Conservation (phyloP, 1,140 invertebrate species). For the Bombus impatiens region DNA sequence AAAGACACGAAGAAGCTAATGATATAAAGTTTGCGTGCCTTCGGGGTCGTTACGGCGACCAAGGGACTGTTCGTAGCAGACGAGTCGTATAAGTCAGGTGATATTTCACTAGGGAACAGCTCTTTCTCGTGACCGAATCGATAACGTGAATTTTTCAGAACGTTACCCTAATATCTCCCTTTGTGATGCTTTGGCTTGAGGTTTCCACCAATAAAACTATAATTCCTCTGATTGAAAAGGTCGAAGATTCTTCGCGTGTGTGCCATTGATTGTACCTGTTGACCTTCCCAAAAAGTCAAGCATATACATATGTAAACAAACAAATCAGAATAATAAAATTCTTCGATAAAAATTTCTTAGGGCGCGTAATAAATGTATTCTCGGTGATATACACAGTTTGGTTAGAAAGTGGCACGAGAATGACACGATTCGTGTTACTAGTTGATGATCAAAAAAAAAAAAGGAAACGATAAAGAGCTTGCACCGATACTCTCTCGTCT, state of each 20-base stretch:
- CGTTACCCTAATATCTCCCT: conserved; percentile 2
- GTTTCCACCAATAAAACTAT: neutral
- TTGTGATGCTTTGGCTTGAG: neutral
- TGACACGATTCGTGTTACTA: neutral
- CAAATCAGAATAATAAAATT: neutral
- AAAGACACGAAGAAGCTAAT: conserved; percentile 15
- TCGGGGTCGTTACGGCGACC: too few species aligned
- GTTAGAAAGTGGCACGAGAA: neutral
- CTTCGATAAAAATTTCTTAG: neutral
- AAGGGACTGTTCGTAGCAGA: neutral
- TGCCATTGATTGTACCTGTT: neutral
- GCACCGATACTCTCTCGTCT: neutral
- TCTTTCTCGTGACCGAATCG: conserved; percentile 36
- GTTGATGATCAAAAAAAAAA: neutral
- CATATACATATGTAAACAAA: neutral
- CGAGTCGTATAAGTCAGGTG: neutral
- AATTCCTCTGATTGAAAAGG: neutral
- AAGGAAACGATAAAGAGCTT: neutral
- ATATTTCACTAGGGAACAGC: conserved; percentile 52
- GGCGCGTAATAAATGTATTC: too few species aligned
- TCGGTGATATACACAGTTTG: neutral
- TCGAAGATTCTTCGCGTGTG: neutral
- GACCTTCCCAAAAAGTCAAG: neutral
- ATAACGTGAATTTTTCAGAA: conserved; percentile 53
- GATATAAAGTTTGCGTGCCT: conserved; percentile 39